A percentile compares a stretch with the other conserved stretches of the same genome.
Conservation (phyloP, 2,113 vertebrate species). For the Malurus cyaneus region DNA sequence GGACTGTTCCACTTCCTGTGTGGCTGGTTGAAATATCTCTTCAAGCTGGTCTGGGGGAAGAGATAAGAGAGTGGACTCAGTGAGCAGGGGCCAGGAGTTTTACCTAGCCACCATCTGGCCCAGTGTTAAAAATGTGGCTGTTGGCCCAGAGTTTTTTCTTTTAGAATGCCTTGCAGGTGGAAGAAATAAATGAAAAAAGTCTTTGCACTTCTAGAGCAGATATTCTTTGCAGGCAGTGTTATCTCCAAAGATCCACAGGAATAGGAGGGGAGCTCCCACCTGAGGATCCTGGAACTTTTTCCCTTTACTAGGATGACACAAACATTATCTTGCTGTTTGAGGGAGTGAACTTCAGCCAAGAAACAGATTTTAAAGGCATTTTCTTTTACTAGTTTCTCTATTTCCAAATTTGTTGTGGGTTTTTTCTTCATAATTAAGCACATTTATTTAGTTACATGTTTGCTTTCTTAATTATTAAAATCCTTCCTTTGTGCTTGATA, state of each 20-base stretch:
- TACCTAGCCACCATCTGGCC: neutral
- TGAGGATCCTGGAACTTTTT: neutral
- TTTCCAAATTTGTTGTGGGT: neutral
- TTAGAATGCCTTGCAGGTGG: neutral
- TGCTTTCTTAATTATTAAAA: neutral
- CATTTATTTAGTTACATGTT: neutral
- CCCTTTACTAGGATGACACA: neutral
- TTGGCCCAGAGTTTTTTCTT: neutral
- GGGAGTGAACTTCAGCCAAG: neutral
- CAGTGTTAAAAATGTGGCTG: neutral
- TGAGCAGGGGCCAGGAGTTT: neutral
- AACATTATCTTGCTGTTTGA: neutral
- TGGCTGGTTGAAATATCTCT: neutral
- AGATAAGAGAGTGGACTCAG: neutral
- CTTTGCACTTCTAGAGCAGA: neutral
- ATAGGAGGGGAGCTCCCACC: neutral
- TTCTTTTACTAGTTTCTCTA: neutral
- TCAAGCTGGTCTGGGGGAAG: neutral
- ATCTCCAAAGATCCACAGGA: neutral
- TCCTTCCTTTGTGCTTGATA: neutral
- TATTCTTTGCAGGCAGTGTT: accelerated
- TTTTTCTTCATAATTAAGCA: neutral
- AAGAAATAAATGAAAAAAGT: neutral
- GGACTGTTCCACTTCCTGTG: neutral
- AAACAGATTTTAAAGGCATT: neutral